These are phyloP conservation scores for Apoda limacodes DNA, from an alignment of 2,888 invertebrate genomes.

Conservation along the genomic window DNA sequence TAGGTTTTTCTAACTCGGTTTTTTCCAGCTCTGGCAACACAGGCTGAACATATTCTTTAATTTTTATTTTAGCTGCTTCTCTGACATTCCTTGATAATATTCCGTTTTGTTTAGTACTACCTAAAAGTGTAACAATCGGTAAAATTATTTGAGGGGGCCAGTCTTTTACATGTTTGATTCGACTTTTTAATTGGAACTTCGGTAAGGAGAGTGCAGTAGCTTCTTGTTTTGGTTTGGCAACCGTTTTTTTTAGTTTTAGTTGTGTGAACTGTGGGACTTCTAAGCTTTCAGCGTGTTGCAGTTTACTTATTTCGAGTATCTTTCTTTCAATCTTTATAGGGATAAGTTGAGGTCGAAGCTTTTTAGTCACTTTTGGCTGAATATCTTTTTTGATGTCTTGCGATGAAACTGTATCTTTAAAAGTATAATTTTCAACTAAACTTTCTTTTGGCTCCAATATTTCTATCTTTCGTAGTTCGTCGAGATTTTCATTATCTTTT, in stretches of 20 bases:
- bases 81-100: slow-evolving; percentile 78
- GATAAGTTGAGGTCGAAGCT: slow-evolving; percentile 37
- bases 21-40: slow-evolving; percentile 67
- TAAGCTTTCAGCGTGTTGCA: slow-evolving; percentile 72
- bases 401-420: too few relatives aligned
- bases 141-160: slow-evolving; percentile 72
- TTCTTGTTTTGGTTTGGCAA: slow-evolving; percentile 59
- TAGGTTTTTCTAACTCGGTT: slow-evolving; percentile 67
- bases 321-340: slow-evolving; percentile 74
- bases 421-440: too few relatives aligned
- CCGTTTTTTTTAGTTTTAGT: slow-evolving; percentile 76
- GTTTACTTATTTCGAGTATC: slow-evolving; percentile 71
- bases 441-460: not conserved
- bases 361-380: slow-evolving; percentile 31
- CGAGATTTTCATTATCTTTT: too few relatives aligned
- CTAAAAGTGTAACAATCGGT: slow-evolving; percentile 63
- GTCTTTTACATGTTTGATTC: slow-evolving; percentile 71
- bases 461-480: not conserved
- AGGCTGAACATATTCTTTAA: slow-evolving; percentile 68
- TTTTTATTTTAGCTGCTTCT: slow-evolving; percentile 75
- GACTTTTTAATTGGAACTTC: slow-evolving; percentile 78
- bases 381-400: too few relatives aligned
- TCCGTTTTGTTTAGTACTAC: slow-evolving; percentile 72
- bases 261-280: slow-evolving; percentile 74
- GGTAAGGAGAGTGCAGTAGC: slow-evolving; percentile 59